Conservation (phyloP, 2,113 vertebrate genomes). For the Apus apus region DNA sequence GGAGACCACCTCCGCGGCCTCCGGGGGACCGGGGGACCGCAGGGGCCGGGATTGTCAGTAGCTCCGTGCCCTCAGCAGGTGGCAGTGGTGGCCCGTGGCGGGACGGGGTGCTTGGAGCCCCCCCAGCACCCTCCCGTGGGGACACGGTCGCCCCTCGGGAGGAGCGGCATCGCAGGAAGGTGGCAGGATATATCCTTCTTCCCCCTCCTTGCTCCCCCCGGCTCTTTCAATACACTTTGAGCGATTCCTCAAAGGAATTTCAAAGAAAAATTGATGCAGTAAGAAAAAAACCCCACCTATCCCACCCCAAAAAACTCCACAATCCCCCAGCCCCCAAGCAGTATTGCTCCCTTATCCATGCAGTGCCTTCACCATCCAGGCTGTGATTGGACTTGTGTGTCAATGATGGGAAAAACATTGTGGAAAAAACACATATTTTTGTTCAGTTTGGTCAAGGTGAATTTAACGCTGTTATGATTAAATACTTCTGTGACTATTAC, state of each 20-base stretch:
- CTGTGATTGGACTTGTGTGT: background rate
- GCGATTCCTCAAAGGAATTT: background rate
- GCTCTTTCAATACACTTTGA: fast-evolving
- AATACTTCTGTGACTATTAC: background rate
- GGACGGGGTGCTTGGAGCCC: background rate
- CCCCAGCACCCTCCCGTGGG: background rate
- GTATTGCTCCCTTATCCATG: background rate
- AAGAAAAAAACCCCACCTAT: background rate
- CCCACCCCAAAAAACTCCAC: background rate
- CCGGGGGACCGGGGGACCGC: fast-evolving
- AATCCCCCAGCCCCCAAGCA: background rate
- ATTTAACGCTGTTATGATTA: background rate
- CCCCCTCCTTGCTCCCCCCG: background rate
- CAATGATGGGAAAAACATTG: background rate
- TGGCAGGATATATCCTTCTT: background rate
- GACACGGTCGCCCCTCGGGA: no score
- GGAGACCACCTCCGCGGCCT: no score
- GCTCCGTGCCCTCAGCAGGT: constrained; percentile 67
- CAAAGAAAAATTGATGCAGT: background rate
- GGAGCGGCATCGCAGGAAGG: fast-evolving
- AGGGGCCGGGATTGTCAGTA: background rate
- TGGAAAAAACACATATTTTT: fast-evolving
- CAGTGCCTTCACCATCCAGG: background rate
- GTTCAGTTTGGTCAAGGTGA: background rate
- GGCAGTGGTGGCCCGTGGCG: constrained; percentile 65